A percentile compares a stretch with the other conserved stretches of the same genome.
Evolutionary conservation across 1,140 invertebrate species (phyloP).

Genomic region (Drosophila sp.): DNA sequence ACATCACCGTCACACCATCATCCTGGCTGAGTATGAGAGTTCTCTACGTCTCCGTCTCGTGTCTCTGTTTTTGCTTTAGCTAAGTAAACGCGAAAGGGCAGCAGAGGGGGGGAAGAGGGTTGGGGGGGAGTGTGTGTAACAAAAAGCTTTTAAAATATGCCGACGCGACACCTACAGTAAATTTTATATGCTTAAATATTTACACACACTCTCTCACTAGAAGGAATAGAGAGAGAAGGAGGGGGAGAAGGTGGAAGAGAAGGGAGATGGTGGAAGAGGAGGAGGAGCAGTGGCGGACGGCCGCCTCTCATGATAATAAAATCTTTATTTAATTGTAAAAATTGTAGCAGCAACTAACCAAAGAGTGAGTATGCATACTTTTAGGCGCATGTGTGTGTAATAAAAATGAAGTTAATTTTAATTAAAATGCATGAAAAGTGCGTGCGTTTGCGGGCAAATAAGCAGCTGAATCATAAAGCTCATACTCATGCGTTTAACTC

Average conservation of each 20-base stretch:
- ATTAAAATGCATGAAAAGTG: slow-evolving; percentile 79
- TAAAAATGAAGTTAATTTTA: slow-evolving; percentile 82
- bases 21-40: too few relatives aligned
- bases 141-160: slow-evolving; percentile 83
- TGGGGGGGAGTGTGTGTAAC: slow-evolving; percentile 45
- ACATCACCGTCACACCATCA: background rate
- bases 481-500: slow-evolving; percentile 4
- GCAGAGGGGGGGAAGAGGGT: background rate
- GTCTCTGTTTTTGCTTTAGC: slow-evolving; percentile 35
- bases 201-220: slow-evolving; percentile 48
- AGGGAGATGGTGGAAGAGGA: background rate
- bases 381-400: slow-evolving; percentile 31
- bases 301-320: slow-evolving; percentile 70
- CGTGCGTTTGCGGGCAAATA: slow-evolving; percentile 41
- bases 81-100: slow-evolving; percentile 63
- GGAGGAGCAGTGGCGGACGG: background rate
- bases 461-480: slow-evolving; percentile 68
- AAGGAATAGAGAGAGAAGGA: too few relatives aligned
- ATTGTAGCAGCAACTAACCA: slow-evolving; percentile 63
- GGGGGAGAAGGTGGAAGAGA: too few relatives aligned
- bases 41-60: slow-evolving; percentile 12
- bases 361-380: slow-evolving; percentile 22
- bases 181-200: slow-evolving; percentile 80
- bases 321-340: slow-evolving; percentile 82
- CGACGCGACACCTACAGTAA: slow-evolving; percentile 82